Conservation (phyloP, 1,140 invertebrate species). For the Anadara kagoshimensis region DNA sequence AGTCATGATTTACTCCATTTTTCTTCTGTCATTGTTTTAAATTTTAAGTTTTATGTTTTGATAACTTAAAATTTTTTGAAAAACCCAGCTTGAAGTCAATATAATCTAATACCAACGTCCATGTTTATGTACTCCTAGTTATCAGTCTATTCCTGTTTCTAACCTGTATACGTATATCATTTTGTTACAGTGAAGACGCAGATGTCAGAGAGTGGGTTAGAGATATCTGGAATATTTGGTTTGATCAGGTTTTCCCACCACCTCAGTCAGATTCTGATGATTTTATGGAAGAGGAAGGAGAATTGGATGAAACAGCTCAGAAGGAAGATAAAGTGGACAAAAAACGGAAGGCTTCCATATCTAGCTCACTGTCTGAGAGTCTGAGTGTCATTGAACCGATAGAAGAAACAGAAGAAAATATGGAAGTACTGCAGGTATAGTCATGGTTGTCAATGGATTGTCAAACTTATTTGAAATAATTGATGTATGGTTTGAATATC, state of each 20-base stretch:
- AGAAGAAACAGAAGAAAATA: conserved; percentile 61
- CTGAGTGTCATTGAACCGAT: conserved; percentile 61
- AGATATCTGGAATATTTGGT: conserved; percentile 73
- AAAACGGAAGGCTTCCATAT: conserved; percentile 54
- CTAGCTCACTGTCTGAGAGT: conserved; percentile 54
- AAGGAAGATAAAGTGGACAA: conserved; percentile 48
- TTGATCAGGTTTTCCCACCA: conserved; percentile 71
- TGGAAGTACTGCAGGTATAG: conserved; percentile 62
- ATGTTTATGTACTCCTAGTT: no score
- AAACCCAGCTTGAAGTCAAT: no score
- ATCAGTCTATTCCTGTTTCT: no score
- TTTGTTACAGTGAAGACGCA: conserved; percentile 41
- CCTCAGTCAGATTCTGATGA: conserved; percentile 61
- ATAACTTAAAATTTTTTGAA: no score
- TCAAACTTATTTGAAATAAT: no score
- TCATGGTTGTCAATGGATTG: no score
- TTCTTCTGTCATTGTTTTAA: no score
- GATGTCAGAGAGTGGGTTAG: conserved; percentile 69
- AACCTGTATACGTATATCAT: background rate
- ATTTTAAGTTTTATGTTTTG: no score
- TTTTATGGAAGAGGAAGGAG: conserved; percentile 48
- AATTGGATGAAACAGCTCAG: conserved; percentile 25
- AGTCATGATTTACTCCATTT: no score
- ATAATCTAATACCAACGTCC: no score
- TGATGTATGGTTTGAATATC: no score